These are phyloP conservation scores for Cyprinodon diabolis DNA, from an alignment of 2,797 vertebrate genomes.

Conservation along the genomic window DNA sequence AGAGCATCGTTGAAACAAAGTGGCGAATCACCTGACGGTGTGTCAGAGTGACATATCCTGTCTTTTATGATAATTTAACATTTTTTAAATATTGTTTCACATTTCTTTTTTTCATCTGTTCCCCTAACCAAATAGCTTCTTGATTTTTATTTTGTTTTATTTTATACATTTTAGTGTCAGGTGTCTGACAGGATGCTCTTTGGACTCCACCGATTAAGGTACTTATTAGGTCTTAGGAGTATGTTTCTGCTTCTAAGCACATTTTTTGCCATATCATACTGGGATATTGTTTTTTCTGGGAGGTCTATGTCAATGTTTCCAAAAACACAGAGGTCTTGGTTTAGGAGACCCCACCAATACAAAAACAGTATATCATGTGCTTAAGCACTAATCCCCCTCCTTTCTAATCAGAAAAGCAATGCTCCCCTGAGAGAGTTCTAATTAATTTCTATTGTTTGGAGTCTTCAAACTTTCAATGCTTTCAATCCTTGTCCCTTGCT, in stretches of 20 bases:
- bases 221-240: too few relatives aligned
- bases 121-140: too few relatives aligned
- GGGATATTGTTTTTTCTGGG: constrained; percentile 15
- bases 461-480: constrained; percentile 49
- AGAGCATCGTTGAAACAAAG: too few relatives aligned
- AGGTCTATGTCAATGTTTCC: constrained; percentile 24
- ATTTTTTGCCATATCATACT: neutral
- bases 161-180: too few relatives aligned
- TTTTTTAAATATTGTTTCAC: too few relatives aligned
- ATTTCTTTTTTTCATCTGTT: too few relatives aligned
- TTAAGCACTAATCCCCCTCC: constrained; percentile 63
- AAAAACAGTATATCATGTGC: constrained; percentile 50
- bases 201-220: neutral
- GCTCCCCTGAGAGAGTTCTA: constrained; percentile 54
- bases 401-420: constrained; percentile 60
- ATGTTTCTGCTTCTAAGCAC: neutral
- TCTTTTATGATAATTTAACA: too few relatives aligned
- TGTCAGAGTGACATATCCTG: too few relatives aligned
- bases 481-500: constrained; percentile 53
- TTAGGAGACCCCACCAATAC: constrained; percentile 16
- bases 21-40: too few relatives aligned
- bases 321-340: neutral
- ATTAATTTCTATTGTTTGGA: constrained; percentile 75
- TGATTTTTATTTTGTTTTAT: too few relatives aligned
- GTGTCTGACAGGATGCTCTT: neutral